Conservation (phyloP, 2,797 vertebrate species). For the Coranthus polyacanthus region DNA sequence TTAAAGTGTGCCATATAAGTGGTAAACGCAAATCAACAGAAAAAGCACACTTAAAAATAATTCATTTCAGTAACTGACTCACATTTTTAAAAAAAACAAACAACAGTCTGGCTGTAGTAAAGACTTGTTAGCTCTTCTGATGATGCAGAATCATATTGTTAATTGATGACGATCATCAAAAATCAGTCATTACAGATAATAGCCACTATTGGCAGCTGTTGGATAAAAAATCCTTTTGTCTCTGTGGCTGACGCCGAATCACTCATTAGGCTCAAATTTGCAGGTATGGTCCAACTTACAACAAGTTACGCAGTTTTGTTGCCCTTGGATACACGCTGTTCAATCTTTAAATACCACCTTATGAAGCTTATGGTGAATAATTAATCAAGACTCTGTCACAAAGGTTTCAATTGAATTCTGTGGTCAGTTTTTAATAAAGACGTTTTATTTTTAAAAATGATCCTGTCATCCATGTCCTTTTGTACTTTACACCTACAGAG, state of each 20-base stretch:
- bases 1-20: constrained; percentile 20
- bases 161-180: neutral
- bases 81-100: too few relatives aligned
- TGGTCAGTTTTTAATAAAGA: too few relatives aligned
- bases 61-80: neutral
- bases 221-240: constrained; percentile 27
- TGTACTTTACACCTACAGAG: too few relatives aligned
- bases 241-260: constrained; percentile 26
- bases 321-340: constrained; percentile 46
- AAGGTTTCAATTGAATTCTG: neutral
- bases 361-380: neutral
- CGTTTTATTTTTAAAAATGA: neutral
- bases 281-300: constrained; percentile 28
- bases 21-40: neutral
- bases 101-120: neutral
- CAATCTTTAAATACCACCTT: constrained; percentile 1
- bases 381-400: neutral
- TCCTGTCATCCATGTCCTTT: too few relatives aligned
- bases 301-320: constrained; percentile 37
- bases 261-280: constrained; percentile 48
- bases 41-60: neutral
- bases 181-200: neutral
- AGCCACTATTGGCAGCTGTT: neutral
- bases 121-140: too few relatives aligned
- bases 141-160: too few relatives aligned